A percentile compares a stretch with the other conserved stretches of the same genome.
Conservation (phyloP, 2,113 vertebrate genomes). For the Rhinolophus sinicus region DNA sequence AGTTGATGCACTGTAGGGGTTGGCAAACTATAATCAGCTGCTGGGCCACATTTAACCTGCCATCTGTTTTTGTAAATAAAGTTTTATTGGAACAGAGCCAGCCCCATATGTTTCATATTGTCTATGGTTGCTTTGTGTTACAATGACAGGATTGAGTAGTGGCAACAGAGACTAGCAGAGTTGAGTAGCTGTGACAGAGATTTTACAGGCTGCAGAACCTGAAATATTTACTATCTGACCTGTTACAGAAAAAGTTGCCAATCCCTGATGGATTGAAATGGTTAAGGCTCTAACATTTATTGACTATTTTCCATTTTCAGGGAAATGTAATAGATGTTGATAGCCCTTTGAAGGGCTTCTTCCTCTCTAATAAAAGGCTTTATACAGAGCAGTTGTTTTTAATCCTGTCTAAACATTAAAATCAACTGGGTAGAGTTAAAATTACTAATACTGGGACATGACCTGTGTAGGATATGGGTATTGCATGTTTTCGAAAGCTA, state of each 20-base stretch:
- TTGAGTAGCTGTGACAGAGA: not conserved
- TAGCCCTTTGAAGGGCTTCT: not conserved
- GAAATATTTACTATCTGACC: not conserved
- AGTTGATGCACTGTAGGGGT: not conserved
- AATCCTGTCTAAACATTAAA: not conserved
- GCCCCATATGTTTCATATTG: not conserved
- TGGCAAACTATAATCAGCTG: not conserved
- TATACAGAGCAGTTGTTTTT: not conserved
- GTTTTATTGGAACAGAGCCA: not conserved
- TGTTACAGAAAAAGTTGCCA: not conserved
- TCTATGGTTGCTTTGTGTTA: not conserved
- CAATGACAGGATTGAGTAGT: not conserved
- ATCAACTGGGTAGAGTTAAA: not conserved
- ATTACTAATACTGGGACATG: not conserved
- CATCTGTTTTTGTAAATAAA: not conserved
- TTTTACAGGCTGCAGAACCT: not conserved
- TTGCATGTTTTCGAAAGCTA: constrained; percentile 9
- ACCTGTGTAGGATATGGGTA: not conserved
- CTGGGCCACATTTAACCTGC: not conserved
- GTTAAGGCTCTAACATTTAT: not conserved
- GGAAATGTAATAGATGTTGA: not conserved
- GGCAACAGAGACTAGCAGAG: not conserved
- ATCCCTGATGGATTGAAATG: not conserved
- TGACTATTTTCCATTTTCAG: not conserved
- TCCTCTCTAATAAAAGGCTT: not conserved